Evolutionary conservation across 1,140 invertebrate genomes (phyloP), one percentile per base, ranked within the genome.

Genomic region (Bombus huntii): DNA sequence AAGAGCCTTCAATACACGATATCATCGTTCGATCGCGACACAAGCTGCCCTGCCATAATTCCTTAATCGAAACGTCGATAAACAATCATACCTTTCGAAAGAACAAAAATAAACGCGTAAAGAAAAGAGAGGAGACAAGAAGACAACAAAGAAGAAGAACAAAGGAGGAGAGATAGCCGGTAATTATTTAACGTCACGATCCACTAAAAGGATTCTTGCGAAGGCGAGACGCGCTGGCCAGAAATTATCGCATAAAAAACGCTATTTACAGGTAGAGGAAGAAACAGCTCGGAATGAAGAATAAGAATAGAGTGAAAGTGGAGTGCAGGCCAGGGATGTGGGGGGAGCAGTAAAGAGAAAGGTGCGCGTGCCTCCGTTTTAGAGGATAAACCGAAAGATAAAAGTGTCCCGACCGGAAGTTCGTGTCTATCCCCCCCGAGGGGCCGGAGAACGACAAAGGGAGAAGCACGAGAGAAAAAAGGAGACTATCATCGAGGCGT

Each of bases 311-410:
- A 75, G 34, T 2, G 53, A 79, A 42, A 31, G 66, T 13, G 10
- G 31, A 13, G 66, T 9, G 22, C 22, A 10, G 62, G n/a, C 6
- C 31, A 39, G 10, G n/a, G 39, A 31, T 1, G 12, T 2, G 22
- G 3, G 47, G 37, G 37, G 10, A 0, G n/a, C 1, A 22, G 28
- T 12, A 53, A n/a, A 2, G 31, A 1, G 25, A 28, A 47, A 31
- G 66, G 37, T 25, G 70, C 62, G 84, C 77, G 85, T 81, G 87
- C 73, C 87, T 87, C 68, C 88, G 88, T 90, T 89, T 90, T 81
- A 83, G 66, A 77, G 88, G 85, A 83, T 89, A 77, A 89, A 89
- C 66, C 72, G 70, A 53, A 66, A 89, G 88, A 89, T 89, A 89
- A 89, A 88, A 83, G 76, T 89, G 81, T 89, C 88, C 81, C 73